Percentiles rank a stretch among this genome's conserved stretches.
Evolutionary conservation across 2,888 invertebrate species (phyloP).

Genomic region (Endotricha flammealis): DNA sequence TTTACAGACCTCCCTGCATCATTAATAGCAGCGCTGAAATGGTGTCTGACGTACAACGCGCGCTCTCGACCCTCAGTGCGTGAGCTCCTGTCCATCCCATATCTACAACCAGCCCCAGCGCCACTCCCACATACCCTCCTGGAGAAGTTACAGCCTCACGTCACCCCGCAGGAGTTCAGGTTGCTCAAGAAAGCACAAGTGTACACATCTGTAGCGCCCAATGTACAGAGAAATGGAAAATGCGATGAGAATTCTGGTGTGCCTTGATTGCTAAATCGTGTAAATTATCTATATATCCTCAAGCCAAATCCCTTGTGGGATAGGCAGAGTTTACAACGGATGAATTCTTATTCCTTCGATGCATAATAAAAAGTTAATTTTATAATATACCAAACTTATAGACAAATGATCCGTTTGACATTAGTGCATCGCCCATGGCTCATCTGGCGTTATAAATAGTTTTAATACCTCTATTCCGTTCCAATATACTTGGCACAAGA

Average conservation of each 20-base stretch:
- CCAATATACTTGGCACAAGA: no score
- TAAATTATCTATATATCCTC: no score
- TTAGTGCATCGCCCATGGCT: no score
- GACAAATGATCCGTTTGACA: no score
- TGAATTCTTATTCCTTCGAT: no score
- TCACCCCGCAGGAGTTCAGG: slow-evolving; percentile 42
- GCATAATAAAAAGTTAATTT: no score
- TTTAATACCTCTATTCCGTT: no score
- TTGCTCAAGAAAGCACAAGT: slow-evolving; percentile 47
- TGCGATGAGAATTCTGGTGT: background rate
- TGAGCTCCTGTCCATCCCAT: slow-evolving; percentile 80
- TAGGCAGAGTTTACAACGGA: no score
- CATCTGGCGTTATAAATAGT: no score
- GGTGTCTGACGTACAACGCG: slow-evolving; percentile 86
- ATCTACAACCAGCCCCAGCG: slow-evolving; percentile 40
- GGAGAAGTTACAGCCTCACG: slow-evolving; percentile 37
- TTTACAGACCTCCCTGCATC: slow-evolving; percentile 72
- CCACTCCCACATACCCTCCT: slow-evolving; percentile 38
- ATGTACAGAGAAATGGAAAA: background rate
- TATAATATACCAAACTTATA: no score
- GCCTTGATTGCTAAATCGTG: no score
- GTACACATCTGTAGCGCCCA: background rate
- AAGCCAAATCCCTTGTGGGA: no score
- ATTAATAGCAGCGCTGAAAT: slow-evolving; percentile 81
- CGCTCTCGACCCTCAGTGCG: slow-evolving; percentile 85